Evolutionary conservation across 1,140 invertebrate genomes (phyloP).

Genomic region (Cheumatopsyche charites): DNA sequence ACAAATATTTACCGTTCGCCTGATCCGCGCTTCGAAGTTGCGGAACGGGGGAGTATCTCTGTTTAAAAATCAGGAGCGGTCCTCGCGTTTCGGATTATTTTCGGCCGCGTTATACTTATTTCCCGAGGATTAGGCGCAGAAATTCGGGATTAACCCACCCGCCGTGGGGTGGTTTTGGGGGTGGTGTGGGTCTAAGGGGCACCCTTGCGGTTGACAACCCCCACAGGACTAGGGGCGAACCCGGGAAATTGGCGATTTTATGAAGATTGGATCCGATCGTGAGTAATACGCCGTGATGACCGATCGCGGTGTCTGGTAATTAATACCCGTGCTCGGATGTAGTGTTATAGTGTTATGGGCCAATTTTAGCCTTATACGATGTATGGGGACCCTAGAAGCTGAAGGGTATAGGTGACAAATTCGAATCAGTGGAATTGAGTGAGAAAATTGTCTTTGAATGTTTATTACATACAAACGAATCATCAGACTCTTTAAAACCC

Average conservation of each 20-base stretch:
- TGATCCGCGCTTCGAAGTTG: constrained; percentile 12
- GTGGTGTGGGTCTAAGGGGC: constrained; percentile 19
- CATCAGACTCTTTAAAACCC: too few species aligned
- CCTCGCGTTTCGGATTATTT: constrained; percentile 41
- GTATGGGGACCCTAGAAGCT: too few species aligned
- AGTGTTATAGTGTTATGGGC: too few species aligned
- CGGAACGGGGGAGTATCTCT: constrained; percentile 13
- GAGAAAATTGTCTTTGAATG: too few species aligned
- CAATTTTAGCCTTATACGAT: too few species aligned
- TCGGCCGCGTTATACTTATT: constrained; percentile 47
- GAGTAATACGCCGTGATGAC: constrained; percentile 33
- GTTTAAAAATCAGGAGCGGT: constrained; percentile 48
- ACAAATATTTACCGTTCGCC: constrained; percentile 22
- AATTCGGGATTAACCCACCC: constrained; percentile 45
- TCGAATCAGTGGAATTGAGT: too few species aligned
- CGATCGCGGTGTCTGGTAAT: constrained; percentile 14
- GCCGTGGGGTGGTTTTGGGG: constrained; percentile 22
- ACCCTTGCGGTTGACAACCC: constrained; percentile 2
- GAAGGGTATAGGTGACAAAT: too few species aligned
- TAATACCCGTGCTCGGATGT: not conserved
- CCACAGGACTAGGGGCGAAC: not conserved
- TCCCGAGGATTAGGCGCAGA: constrained; percentile 48
- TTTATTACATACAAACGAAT: too few species aligned
- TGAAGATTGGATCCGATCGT: constrained; percentile 47
- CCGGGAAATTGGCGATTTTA: constrained; percentile 44